Evolutionary conservation across 1,140 invertebrate genomes (phyloP), one percentile per base, ranked within the genome.

Genomic region (Ips typographus): DNA sequence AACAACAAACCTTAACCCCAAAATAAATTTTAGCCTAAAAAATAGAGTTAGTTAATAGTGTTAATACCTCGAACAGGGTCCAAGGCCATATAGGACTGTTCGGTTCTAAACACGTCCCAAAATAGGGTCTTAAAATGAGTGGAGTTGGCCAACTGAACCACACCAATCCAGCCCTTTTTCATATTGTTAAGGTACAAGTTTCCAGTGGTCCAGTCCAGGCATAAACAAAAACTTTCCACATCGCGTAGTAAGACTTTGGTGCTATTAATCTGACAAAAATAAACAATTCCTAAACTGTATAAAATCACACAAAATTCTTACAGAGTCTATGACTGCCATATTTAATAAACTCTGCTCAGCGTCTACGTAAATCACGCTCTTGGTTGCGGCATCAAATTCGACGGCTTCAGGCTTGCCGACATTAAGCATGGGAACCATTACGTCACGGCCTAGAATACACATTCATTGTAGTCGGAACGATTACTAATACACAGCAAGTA

Each of bases 161-260:
- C 89, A 74, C 83, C 85, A 72, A 93, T 86, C 5, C 81, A 80
- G 3, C 84, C 83, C 65, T 85, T 79, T 49, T 84, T 84, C 76
- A 88, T 86, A 80, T 91, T 91, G 52, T 90, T 89, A 91, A 91
- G 95, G 82, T 94, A 96, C 41, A 95, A 74, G 79, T 94, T 93
- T 42, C 87, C 82, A 52, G 87, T 86, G 76, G 92, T 86, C 90
- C 90, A 93, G 80, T 95, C 93, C 44, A 93, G 84, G 49, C 90
- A 89, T 44, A 93, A 76, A 47, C 91, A 88, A 81, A 89, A 86
- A 81, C 87, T 88, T 72, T 84, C 87, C 0, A 94, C 82, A 65
- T 88, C 86, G 22, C 72, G 71, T 44, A 75, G 47, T 4, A 78
- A 47, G n/a, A 76, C 39, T 40, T 71, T 72, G 2, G 73, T 72